Conservation (phyloP, 2,113 vertebrate species). For the Bos taurus region DNA sequence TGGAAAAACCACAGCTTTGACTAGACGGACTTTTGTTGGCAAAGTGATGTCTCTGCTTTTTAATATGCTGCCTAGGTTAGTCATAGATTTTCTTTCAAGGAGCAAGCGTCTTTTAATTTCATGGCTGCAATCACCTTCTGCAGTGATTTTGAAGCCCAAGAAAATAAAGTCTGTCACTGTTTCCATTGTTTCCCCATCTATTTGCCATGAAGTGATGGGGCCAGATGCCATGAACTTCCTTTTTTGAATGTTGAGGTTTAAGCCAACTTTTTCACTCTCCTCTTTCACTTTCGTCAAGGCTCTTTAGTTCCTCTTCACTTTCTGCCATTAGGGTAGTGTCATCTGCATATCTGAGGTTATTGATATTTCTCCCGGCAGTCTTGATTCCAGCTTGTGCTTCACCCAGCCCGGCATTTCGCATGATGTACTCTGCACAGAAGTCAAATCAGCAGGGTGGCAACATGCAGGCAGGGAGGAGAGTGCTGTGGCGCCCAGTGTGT, state of each 20-base stretch:
- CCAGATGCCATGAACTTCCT: neutral
- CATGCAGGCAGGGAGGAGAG: accelerated
- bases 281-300: neutral
- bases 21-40: neutral
- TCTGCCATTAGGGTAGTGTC: neutral
- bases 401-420: accelerated
- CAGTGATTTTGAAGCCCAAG: neutral
- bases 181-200: neutral
- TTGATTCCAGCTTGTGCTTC: neutral
- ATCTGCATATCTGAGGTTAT: neutral
- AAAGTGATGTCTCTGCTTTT: neutral
- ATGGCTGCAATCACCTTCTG: neutral
- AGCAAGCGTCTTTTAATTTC: neutral
- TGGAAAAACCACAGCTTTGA: neutral
- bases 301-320: neutral
- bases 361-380: neutral
- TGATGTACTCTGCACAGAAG: neutral
- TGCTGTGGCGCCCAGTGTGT: accelerated
- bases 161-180: neutral
- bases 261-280: neutral
- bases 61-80: neutral
- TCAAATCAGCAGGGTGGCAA: neutral
- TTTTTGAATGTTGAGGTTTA: neutral
- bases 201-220: neutral
- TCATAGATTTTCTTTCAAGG: neutral